A percentile compares a stretch with the other conserved stretches of the same genome.
phyloP scores from a whole-genome alignment of 2,797 vertebrate genomes.

The Clamator glandarius region DNA sequence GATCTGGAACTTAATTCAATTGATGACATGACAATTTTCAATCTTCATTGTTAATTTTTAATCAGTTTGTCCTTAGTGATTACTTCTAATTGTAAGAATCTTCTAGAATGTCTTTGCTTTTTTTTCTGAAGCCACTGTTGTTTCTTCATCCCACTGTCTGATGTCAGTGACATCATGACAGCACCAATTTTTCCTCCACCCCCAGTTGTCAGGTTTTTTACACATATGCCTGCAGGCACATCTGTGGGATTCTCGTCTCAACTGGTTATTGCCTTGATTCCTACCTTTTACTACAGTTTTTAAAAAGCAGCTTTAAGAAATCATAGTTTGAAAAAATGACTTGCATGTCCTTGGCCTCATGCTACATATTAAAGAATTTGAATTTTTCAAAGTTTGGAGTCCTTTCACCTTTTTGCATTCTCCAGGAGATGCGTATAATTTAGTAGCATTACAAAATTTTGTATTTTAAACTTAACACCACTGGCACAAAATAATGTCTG shows the following conservation, averaged over 20 bases:
- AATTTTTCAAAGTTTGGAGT: neutral
- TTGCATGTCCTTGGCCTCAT: neutral
- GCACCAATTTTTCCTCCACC: neutral
- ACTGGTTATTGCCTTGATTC: neutral
- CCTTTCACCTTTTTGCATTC: neutral
- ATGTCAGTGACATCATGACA: neutral
- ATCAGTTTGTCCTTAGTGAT: neutral
- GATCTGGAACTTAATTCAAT: neutral
- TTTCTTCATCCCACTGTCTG: neutral
- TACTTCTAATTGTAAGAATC: neutral
- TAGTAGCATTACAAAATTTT: neutral
- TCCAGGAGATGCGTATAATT: neutral
- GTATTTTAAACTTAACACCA: neutral
- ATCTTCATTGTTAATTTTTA: conserved; percentile 25
- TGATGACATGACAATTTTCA: conserved; percentile 16
- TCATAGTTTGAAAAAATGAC: neutral
- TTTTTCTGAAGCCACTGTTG: neutral
- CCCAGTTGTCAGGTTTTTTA: neutral
- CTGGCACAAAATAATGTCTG: neutral
- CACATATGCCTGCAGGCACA: neutral
- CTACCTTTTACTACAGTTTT: neutral
- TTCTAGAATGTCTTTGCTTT: neutral
- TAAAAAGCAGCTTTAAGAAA: neutral
- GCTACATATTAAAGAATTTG: neutral
- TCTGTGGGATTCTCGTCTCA: neutral